phyloP scores from a whole-genome alignment of 2,888 invertebrate species.

The Chironomus riparius region DNA sequence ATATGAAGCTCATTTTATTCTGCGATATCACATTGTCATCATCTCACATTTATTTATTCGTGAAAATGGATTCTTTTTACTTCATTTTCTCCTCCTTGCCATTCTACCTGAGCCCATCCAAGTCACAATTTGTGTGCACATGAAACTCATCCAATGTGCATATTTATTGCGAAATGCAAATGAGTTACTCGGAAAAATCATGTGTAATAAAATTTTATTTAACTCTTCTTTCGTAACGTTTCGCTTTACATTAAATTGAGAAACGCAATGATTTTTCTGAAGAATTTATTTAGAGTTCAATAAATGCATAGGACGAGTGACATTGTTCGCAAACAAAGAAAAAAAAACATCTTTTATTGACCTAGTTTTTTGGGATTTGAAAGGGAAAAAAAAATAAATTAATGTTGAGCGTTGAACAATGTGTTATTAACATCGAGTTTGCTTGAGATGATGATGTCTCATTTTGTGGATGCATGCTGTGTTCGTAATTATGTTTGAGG shows the following conservation, averaged over 20 bases:
- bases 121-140: conserved; percentile 3
- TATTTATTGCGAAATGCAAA: conserved; percentile 26
- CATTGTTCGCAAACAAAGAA: no score
- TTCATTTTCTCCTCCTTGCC: neutral
- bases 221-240: neutral
- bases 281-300: neutral
- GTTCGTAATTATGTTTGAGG: no score
- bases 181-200: conserved; percentile 27
- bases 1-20: conserved; percentile 15
- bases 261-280: conserved; percentile 17
- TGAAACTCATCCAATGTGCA: neutral
- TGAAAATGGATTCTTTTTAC: conserved; percentile 15
- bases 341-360: no score
- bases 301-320: no score
- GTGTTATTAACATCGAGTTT: no score
- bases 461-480: no score
- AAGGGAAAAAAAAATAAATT: no score
- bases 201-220: conserved; percentile 26
- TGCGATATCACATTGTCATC: conserved; percentile 22
- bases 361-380: no score
- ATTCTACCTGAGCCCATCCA: neutral
- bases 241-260: neutral
- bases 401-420: no score
- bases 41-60: conserved; percentile 19
- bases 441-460: no score